Evolutionary conservation across 2,888 invertebrate species (phyloP).

Genomic region (Cylindroiulus punctatus): DNA sequence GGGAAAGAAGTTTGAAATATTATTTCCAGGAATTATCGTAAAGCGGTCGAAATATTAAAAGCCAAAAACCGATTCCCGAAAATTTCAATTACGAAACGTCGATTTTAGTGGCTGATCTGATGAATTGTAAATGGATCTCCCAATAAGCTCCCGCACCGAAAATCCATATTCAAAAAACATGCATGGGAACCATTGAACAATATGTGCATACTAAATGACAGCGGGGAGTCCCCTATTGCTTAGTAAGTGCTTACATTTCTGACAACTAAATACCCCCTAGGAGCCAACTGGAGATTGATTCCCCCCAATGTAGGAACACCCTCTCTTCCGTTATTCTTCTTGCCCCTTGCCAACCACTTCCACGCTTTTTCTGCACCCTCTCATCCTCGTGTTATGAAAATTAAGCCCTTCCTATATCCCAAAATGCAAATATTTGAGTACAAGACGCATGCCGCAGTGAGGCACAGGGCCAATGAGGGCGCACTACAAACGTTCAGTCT

Average conservation of each 20-base stretch:
- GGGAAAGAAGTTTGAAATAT: background rate
- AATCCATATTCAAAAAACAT: constrained; percentile 32
- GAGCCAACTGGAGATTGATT: constrained; percentile 2
- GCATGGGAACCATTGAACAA: constrained; percentile 19
- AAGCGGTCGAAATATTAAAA: background rate
- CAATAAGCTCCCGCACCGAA: constrained; percentile 4
- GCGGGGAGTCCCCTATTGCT: constrained; percentile 32
- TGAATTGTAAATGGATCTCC: too few species aligned
- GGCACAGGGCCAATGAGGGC: background rate
- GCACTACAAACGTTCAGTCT: background rate
- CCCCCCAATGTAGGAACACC: constrained; percentile 22
- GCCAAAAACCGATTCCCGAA: background rate
- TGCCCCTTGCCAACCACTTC: background rate
- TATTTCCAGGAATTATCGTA: background rate
- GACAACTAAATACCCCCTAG: constrained; percentile 24
- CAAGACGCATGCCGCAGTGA: background rate
- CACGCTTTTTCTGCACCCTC: background rate
- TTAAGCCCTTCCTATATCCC: background rate
- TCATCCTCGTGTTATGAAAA: background rate
- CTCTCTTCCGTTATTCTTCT: background rate
- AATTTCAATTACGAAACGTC: background rate
- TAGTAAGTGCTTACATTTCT: constrained; percentile 19
- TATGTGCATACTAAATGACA: constrained; percentile 3
- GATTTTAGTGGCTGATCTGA: background rate
- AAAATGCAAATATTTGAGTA: constrained; percentile 3